phyloP scores from a whole-genome alignment of 1,140 invertebrate species.

The Ceratina australensis region DNA sequence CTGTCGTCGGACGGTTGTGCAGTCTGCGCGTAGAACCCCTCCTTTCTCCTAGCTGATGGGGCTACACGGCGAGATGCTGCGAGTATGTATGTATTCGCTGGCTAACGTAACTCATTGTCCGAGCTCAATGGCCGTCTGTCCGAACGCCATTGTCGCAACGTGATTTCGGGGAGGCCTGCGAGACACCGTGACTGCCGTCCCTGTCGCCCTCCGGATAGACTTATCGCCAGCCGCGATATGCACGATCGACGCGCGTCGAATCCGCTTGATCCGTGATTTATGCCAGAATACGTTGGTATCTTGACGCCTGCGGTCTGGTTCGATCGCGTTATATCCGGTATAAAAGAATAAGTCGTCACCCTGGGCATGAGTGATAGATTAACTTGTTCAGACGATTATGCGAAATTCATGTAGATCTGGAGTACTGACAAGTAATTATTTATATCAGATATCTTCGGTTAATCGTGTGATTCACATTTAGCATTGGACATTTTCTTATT shows the following conservation, averaged over 20 bases:
- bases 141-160: slow-evolving; percentile 57
- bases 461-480: too few relatives aligned
- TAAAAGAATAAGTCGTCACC: neutral
- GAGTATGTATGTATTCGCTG: slow-evolving; percentile 37
- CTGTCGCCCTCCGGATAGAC: slow-evolving; percentile 41
- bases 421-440: too few relatives aligned
- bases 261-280: slow-evolving; percentile 42
- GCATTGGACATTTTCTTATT: too few relatives aligned
- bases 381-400: neutral
- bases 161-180: slow-evolving; percentile 55
- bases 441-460: too few relatives aligned
- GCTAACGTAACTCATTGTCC: slow-evolving; percentile 62
- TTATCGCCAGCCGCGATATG: slow-evolving; percentile 36
- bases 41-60: slow-evolving; percentile 38
- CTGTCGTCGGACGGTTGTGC: slow-evolving; percentile 69
- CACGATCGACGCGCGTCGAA: slow-evolving; percentile 15
- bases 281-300: slow-evolving; percentile 14
- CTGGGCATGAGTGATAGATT: neutral
- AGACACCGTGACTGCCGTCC: slow-evolving; percentile 16
- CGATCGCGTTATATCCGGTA: neutral
- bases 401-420: too few relatives aligned
- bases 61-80: slow-evolving; percentile 6
- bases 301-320: neutral
- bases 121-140: slow-evolving; percentile 64
- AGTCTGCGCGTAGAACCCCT: slow-evolving; percentile 62